Conservation (phyloP, 2,888 invertebrate species). For the Serrognathus titanus region DNA sequence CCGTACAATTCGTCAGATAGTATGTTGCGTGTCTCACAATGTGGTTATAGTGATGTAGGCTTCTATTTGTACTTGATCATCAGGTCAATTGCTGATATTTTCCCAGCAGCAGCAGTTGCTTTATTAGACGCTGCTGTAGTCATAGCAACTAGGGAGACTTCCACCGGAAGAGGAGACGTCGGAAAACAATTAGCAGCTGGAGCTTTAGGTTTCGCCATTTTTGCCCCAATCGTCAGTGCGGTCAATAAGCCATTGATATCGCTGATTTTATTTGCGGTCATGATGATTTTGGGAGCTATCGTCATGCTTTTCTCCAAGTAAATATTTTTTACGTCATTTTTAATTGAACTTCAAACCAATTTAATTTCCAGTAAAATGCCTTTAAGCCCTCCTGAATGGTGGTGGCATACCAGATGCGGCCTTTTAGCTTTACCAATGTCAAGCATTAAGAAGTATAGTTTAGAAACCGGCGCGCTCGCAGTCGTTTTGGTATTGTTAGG, state of each 20-base stretch:
- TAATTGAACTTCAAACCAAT: not conserved
- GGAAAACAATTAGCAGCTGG: conserved; percentile 76
- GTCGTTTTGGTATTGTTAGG: conserved; percentile 70
- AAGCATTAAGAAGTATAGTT: conserved; percentile 69
- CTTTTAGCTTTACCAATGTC: conserved; percentile 77
- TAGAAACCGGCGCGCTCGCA: conserved; percentile 69
- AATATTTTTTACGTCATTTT: conserved; percentile 30
- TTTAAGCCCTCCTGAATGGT: conserved; percentile 79
- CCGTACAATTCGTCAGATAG: conserved; percentile 66
- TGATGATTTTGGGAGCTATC: conserved; percentile 62
- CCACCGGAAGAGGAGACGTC: conserved; percentile 73
- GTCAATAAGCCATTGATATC: conserved; percentile 52
- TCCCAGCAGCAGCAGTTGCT: conserved; percentile 69
- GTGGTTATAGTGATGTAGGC: conserved; percentile 66
- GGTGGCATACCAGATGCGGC: conserved; percentile 81
- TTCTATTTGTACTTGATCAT: conserved; percentile 70
- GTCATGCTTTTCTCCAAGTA: conserved; percentile 58
- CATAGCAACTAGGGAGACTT: conserved; percentile 79
- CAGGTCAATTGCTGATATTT: conserved; percentile 70
- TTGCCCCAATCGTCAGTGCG: conserved; percentile 57
- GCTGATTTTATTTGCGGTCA: conserved; percentile 51
- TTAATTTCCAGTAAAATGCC: conserved; percentile 61
- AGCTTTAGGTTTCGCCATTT: conserved; percentile 67
- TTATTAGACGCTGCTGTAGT: conserved; percentile 72
- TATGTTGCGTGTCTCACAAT: conserved; percentile 66